Percentiles rank a stretch among this genome's conserved stretches.
Evolutionary conservation across 2,888 invertebrate genomes (phyloP).

Genomic region (Archaeoteleia sp.): DNA sequence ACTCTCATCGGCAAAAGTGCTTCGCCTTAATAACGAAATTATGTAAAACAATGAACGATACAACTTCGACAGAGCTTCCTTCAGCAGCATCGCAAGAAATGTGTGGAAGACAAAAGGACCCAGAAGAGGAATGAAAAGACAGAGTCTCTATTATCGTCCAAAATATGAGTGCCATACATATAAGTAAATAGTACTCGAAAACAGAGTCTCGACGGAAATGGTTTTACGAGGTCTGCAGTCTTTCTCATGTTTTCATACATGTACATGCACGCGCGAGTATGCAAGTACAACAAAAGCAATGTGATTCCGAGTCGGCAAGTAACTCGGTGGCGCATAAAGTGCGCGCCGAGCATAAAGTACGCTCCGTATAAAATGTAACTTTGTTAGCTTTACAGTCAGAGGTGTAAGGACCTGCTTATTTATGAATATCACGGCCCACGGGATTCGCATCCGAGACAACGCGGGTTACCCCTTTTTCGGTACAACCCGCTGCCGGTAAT

Average conservation of each 20-base stretch:
- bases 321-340: constrained; percentile 32
- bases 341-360: constrained; percentile 35
- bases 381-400: constrained; percentile 58
- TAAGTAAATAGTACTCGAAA: constrained; percentile 42
- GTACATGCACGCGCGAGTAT: constrained; percentile 24
- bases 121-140: constrained; percentile 12
- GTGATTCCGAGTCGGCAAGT: constrained; percentile 34
- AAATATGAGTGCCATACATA: constrained; percentile 26
- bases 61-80: constrained; percentile 30
- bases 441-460: constrained; percentile 28
- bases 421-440: constrained; percentile 48
- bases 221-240: constrained; percentile 45
- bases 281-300: constrained; percentile 22
- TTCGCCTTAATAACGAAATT: constrained; percentile 34
- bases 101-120: constrained; percentile 24
- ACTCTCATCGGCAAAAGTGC: constrained; percentile 33
- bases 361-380: constrained; percentile 61
- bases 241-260: constrained; percentile 32
- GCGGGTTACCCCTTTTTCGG: constrained; percentile 47
- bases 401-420: constrained; percentile 51
- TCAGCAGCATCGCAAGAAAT: constrained; percentile 5
- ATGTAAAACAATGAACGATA: constrained; percentile 43
- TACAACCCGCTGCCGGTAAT: constrained; percentile 47
- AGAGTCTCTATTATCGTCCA: constrained; percentile 12
- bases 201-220: constrained; percentile 44